Evolutionary conservation across 1,140 invertebrate genomes (phyloP).

Genomic region (Adoxophyes honmai): DNA sequence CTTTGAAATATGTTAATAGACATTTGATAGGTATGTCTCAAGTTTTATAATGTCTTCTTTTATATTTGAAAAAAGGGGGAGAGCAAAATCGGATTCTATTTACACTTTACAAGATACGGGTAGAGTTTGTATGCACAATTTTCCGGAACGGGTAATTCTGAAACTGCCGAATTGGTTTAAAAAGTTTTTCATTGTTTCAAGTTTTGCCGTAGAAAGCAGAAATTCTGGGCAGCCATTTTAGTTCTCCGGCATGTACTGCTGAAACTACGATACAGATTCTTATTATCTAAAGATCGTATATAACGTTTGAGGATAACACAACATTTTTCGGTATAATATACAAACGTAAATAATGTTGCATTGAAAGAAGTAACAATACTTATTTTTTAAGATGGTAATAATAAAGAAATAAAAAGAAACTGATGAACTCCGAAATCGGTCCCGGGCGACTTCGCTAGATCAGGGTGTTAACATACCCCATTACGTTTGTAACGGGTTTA

Average conservation of each 20-base stretch:
- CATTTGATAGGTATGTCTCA: no score
- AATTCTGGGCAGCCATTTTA: not conserved
- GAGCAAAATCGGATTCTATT: no score
- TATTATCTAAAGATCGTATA: no score
- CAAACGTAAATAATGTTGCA: no score
- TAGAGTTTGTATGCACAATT: not conserved
- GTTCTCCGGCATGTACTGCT: not conserved
- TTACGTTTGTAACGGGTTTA: conserved; percentile 12
- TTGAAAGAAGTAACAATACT: not conserved
- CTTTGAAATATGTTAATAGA: no score
- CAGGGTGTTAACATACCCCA: conserved; percentile 7
- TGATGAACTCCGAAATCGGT: not conserved
- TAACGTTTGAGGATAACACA: no score
- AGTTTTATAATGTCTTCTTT: no score
- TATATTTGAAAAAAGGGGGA: no score
- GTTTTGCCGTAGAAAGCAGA: conserved; percentile 7
- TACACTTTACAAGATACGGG: no score
- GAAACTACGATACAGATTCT: not conserved
- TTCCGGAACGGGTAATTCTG: not conserved
- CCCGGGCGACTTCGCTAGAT: not conserved
- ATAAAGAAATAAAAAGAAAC: not conserved
- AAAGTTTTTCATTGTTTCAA: conserved; percentile 15
- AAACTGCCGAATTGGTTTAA: conserved; percentile 10
- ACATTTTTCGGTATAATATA: no score
- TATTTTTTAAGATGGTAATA: no score